Percentiles rank a stretch among this genome's conserved stretches.
Evolutionary conservation across 2,797 vertebrate species (phyloP).

Genomic region (Chiloscyllium punctatum): DNA sequence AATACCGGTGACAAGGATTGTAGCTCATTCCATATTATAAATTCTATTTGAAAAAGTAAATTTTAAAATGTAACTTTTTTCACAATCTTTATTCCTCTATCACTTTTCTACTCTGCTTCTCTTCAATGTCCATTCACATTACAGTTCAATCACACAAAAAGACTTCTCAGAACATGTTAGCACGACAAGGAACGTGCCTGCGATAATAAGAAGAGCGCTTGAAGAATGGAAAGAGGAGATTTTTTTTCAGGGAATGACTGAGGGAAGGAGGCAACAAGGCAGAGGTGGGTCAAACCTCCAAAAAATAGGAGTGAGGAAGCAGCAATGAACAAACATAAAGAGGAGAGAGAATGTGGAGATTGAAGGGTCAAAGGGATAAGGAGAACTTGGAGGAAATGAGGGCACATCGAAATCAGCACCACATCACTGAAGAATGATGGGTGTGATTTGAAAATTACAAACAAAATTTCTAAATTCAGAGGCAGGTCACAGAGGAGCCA

Average conservation of each 20-base stretch:
- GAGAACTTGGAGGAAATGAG: neutral
- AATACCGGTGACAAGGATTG: too few species aligned
- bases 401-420: neutral
- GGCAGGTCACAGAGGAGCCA: neutral
- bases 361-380: neutral
- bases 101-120: neutral
- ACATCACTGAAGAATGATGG: neutral
- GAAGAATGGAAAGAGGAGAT: neutral
- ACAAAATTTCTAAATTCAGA: neutral
- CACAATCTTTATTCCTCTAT: too few species aligned
- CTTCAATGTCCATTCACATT: neutral
- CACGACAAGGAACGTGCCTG: neutral
- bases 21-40: neutral
- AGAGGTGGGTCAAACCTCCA: neutral
- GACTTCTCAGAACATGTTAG: neutral
- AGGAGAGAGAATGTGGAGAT: neutral
- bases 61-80: too few species aligned
- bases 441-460: neutral
- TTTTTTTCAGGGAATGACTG: neutral
- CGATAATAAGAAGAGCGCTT: neutral
- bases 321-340: neutral
- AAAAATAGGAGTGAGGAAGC: neutral
- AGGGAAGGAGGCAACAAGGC: neutral
- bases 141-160: neutral
- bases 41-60: neutral